Percentiles rank a stretch among this genome's conserved stretches.
phyloP scores from a whole-genome alignment of 2,797 vertebrate genomes.

The Poeciliopsis turneri region DNA sequence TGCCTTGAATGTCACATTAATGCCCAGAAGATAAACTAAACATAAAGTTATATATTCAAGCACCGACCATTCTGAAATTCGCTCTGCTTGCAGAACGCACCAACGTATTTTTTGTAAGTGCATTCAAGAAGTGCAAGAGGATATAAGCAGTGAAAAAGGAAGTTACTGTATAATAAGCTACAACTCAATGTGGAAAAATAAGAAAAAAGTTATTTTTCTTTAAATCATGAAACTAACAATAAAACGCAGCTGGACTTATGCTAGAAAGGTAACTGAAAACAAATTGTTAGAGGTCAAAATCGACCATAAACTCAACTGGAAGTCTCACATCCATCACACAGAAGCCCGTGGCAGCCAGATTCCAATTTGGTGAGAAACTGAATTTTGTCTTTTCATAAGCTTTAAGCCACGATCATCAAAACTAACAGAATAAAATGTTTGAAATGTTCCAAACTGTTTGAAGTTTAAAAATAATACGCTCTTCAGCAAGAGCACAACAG shows the following conservation, averaged over 20 bases:
- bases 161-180: not conserved
- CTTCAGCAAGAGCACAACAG: not conserved
- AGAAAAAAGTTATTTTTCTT: not conserved
- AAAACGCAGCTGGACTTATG: not conserved
- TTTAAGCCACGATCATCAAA: not conserved
- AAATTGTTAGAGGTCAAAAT: not conserved
- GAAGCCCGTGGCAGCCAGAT: not conserved
- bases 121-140: not conserved
- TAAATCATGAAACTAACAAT: not conserved
- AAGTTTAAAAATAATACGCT: not conserved
- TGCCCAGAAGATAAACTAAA: not conserved
- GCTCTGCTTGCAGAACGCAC: not conserved
- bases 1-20: not conserved
- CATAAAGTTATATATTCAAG: not conserved
- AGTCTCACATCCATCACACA: not conserved
- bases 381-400: not conserved
- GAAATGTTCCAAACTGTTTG: not conserved
- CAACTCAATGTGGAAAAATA: not conserved
- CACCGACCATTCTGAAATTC: not conserved
- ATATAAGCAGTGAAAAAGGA: not conserved
- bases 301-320: not conserved
- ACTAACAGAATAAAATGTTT: not conserved
- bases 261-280: not conserved
- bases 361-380: slow-evolving; percentile 1
- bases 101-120: not conserved